These are phyloP conservation scores for Mythimna albipuncta DNA, from an alignment of 2,888 invertebrate species.

Conservation along the genomic window DNA sequence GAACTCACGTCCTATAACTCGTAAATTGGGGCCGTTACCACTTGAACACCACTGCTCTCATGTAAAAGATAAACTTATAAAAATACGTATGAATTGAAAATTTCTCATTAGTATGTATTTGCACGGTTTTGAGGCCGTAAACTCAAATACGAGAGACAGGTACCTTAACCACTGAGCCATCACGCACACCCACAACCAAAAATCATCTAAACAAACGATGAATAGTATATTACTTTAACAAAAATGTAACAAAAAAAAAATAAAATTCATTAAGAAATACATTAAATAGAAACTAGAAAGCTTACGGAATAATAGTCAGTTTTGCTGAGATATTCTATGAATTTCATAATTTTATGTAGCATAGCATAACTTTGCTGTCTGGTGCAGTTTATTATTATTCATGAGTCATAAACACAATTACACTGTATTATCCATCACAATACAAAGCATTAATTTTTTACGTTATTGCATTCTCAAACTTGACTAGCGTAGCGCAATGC, in stretches of 20 bases:
- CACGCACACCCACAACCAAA: no score
- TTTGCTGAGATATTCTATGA: neutral
- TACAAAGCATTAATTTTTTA: constrained; percentile 35
- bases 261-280: neutral
- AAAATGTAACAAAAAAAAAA: neutral
- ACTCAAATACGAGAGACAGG: no score
- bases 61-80: no score
- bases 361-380: neutral
- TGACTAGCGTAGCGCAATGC: constrained; percentile 12
- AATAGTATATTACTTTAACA: neutral
- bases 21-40: no score
- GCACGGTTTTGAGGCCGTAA: no score
- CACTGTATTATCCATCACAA: constrained; percentile 11
- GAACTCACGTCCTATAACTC: no score
- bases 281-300: neutral
- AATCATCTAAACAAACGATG: neutral
- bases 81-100: no score
- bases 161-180: no score
- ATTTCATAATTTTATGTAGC: neutral
- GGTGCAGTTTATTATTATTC: constrained; percentile 1
- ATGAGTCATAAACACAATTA: constrained; percentile 6
- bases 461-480: constrained; percentile 21
- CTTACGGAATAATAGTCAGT: neutral
- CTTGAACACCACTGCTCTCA: no score
- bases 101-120: no score